Conservation (phyloP, 2,113 vertebrate species). For the Neolamprologus longior region DNA sequence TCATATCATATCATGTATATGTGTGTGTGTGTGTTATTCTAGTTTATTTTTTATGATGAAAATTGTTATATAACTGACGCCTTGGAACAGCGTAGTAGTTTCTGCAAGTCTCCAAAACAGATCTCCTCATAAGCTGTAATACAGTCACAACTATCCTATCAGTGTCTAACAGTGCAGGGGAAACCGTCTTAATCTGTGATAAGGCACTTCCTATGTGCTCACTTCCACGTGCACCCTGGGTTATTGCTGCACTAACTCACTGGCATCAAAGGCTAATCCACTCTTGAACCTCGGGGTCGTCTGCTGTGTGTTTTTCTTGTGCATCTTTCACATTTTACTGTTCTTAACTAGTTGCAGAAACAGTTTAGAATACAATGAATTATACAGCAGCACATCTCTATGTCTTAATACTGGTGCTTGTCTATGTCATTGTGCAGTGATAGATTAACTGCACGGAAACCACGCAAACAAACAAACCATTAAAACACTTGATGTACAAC, state of each 20-base stretch:
- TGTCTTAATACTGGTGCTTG: background rate
- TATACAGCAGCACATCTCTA: background rate
- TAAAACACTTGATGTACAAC: background rate
- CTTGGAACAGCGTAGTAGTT: background rate
- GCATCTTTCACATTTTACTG: background rate
- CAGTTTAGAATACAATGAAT: background rate
- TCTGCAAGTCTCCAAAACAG: background rate
- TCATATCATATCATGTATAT: background rate
- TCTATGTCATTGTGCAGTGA: background rate
- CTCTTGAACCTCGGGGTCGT: background rate
- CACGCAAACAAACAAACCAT: background rate
- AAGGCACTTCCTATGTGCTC: background rate
- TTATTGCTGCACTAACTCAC: background rate
- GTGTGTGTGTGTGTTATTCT: background rate
- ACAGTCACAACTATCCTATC: background rate
- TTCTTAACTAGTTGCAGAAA: background rate
- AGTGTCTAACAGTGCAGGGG: background rate
- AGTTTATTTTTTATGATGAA: background rate
- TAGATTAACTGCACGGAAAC: background rate
- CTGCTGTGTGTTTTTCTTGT: background rate
- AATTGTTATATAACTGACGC: background rate
- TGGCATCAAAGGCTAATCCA: background rate
- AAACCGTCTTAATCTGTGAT: background rate
- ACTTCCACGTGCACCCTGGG: background rate
- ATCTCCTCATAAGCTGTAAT: background rate